Evolutionary conservation across 1,140 invertebrate species (phyloP), one percentile per base, ranked within the genome.

Genomic region (Anastrepha ludens): DNA sequence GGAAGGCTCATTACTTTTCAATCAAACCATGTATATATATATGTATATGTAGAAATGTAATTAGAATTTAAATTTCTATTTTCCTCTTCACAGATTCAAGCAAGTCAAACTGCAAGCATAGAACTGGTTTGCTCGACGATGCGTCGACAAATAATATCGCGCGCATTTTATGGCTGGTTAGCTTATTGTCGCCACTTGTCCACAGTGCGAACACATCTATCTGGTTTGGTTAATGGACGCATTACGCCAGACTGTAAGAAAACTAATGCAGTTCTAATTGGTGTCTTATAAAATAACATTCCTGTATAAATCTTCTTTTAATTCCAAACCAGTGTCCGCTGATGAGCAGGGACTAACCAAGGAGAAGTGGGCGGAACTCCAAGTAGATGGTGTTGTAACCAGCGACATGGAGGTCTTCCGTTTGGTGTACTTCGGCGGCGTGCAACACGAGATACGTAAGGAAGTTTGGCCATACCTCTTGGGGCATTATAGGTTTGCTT

Each of bases 111-210:
- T 2, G 94, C 94, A 4, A 94, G 94, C 44, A 95, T 95, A 58
- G 94, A 94, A 90, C 93, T 96, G 58, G 95, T 98, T 15, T 98
- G 98, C 94, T 96, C 96, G 91, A 98, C 97, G 1, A 98, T 99
- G 98, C 96, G 96, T 90, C 95, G 96, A 86, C 98, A 99, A 94
- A 98, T 99, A 81, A 96, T 98, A 87, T 98, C 97, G 0, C 94
- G 98, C 89, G 98, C 98, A 59, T 99, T 99, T 93, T 98, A 98
- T 93, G 98, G 98, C 70, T 99, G 98, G 98, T 94, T 98, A 55
- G 97, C 98, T 5, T 98, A 99, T 93, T 98, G 97, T 93, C 94
- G 98, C 29, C 98, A 98, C 92, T 93, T 99, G 89, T 96, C 96
- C 70, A 98, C 97, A 1, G 97, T 99, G 1, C 93, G 98, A 70